Evolutionary conservation across 2,113 vertebrate species (phyloP).

Genomic region (Albula glossodonta): DNA sequence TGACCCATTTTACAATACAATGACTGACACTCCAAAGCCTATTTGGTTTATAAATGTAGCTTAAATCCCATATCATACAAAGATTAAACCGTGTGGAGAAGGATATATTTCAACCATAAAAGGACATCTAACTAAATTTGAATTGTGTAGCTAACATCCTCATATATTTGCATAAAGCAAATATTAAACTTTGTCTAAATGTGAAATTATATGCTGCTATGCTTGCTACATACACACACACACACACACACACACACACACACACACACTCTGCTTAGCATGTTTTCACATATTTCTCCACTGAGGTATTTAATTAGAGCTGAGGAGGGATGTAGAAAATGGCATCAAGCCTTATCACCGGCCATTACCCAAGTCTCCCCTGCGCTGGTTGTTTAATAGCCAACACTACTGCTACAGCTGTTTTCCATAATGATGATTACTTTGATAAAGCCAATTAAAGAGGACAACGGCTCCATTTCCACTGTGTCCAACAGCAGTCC

Average conservation of each 20-base stretch:
- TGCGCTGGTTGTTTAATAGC: not conserved
- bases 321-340: not conserved
- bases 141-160: not conserved
- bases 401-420: not conserved
- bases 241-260: not conserved
- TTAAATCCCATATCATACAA: not conserved
- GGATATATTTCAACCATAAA: not conserved
- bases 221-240: not conserved
- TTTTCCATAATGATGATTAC: conserved; percentile 8
- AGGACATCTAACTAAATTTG: not conserved
- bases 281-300: conserved; percentile 3
- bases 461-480: not conserved
- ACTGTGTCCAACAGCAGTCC: not conserved
- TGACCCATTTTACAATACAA: not conserved
- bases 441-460: conserved; percentile 13
- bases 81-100: not conserved
- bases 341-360: not conserved
- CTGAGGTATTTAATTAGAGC: conserved; percentile 29
- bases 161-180: not conserved
- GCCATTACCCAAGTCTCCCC: conserved; percentile 13
- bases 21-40: not conserved
- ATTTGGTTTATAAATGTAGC: not conserved
- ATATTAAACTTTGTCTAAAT: not conserved
- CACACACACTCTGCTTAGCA: not conserved
- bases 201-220: not conserved